phyloP scores from a whole-genome alignment of 1,140 invertebrate species.

The Muscidifurax raptorellus region DNA sequence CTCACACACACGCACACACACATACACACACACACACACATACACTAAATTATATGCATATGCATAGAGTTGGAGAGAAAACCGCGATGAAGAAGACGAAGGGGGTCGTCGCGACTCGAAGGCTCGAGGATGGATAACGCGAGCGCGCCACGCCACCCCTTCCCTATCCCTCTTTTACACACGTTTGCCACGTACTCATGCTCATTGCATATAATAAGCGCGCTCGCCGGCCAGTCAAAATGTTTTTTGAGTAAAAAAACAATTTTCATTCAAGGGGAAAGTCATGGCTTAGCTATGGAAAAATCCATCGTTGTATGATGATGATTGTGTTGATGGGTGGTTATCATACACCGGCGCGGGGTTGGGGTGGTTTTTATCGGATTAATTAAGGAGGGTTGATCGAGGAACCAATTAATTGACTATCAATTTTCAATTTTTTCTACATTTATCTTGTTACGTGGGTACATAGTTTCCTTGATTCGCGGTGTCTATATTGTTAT shows the following conservation, averaged over 20 bases:
- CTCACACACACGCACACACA: neutral
- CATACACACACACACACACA: neutral
- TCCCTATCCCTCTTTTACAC: neutral
- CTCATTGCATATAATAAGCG: neutral
- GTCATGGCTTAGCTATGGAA: neutral
- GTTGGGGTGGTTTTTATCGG: too few species aligned
- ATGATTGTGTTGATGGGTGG: neutral
- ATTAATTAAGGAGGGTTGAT: neutral
- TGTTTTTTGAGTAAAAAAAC: neutral
- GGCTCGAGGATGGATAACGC: neutral
- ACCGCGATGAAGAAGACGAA: too few species aligned
- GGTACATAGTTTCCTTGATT: neutral
- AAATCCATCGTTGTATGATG: neutral
- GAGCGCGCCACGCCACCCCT: neutral
- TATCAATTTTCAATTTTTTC: constrained; percentile 43
- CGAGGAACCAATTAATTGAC: constrained; percentile 46
- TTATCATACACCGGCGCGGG: neutral
- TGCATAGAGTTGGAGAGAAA: neutral
- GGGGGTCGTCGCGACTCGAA: too few species aligned
- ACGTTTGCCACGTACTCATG: neutral
- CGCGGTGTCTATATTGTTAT: neutral
- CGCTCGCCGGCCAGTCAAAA: neutral
- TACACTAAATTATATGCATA: neutral
- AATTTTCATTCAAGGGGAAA: neutral
- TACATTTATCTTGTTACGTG: constrained; percentile 12